These are phyloP conservation scores for Thalassophryne amazonica DNA, from an alignment of 2,797 vertebrate genomes.

Conservation along the genomic window DNA sequence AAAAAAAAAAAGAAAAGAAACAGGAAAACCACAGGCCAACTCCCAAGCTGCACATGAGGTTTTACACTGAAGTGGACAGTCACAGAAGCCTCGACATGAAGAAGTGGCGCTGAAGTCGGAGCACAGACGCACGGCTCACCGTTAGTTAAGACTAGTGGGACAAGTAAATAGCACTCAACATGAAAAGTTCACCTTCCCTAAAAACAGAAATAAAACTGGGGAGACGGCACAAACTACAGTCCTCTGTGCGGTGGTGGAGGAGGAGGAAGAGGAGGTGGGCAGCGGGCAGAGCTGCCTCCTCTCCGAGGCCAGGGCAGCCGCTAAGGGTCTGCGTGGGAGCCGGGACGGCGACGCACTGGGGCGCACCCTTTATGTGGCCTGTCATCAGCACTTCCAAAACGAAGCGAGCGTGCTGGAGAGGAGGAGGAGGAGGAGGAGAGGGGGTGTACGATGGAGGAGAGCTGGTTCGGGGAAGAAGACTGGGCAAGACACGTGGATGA, in stretches of 20 bases:
- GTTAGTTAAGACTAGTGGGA: constrained; percentile 57
- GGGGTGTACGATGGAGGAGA: not conserved
- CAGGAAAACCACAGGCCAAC: constrained; percentile 34
- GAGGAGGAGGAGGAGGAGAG: constrained; percentile 49
- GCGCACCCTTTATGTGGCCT: constrained; percentile 23
- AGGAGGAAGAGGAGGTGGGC: not conserved
- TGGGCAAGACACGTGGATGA: constrained; percentile 32
- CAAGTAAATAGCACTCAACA: constrained; percentile 55
- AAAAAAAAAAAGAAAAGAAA: not conserved
- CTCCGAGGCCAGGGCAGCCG: constrained; percentile 47
- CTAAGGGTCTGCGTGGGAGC: not conserved
- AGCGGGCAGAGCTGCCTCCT: constrained; percentile 51
- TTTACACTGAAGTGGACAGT: constrained; percentile 27
- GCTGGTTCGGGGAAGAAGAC: constrained; percentile 42
- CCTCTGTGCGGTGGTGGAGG: constrained; percentile 30
- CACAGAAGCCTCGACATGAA: constrained; percentile 15
- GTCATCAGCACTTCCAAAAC: constrained; percentile 86
- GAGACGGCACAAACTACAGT: constrained; percentile 43
- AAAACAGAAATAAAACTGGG: constrained; percentile 50
- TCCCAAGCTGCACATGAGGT: constrained; percentile 46
- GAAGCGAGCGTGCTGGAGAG: constrained; percentile 86
- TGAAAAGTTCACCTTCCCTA: constrained; percentile 60
- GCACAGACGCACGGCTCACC: constrained; percentile 11
- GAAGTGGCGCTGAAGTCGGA: constrained; percentile 10
- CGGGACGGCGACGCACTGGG: constrained; percentile 15